Evolutionary conservation across 2,113 vertebrate species (phyloP).

Genomic region (Nannobrachium achirus): DNA sequence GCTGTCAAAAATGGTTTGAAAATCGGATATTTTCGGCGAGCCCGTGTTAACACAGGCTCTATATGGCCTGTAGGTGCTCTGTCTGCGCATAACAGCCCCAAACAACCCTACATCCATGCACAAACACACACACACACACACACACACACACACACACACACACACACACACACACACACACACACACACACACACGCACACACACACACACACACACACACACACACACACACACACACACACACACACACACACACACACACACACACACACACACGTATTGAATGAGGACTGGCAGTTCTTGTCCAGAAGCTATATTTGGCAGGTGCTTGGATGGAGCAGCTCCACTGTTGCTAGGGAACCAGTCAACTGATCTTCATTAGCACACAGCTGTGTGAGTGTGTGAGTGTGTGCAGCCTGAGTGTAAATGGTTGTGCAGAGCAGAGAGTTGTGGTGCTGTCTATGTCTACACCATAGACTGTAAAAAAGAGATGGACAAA

Average conservation of each 20-base stretch:
- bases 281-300: background rate
- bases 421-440: constrained; percentile 5
- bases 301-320: constrained; percentile 61
- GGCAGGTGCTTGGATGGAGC: constrained; percentile 48
- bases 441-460: constrained; percentile 19
- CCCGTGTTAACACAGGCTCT: too few species aligned
- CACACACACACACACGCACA: background rate
- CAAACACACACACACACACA: too few species aligned
- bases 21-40: background rate
- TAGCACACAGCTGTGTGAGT: constrained; percentile 23
- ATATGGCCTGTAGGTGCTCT: too few species aligned
- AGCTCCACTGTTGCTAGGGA: constrained; percentile 72
- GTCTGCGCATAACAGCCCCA: too few species aligned
- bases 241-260: constrained; percentile 7
- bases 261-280: constrained; percentile 13
- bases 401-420: background rate
- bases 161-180: constrained; percentile 2
- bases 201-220: constrained; percentile 8
- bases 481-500: background rate
- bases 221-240: constrained; percentile 12
- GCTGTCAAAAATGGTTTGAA: background rate
- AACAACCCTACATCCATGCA: too few species aligned
- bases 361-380: constrained; percentile 41
- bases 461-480: constrained; percentile 11
- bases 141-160: too few species aligned